Evolutionary conservation across 2,888 invertebrate genomes (phyloP).

Genomic region (Eremobia ochroleuca): DNA sequence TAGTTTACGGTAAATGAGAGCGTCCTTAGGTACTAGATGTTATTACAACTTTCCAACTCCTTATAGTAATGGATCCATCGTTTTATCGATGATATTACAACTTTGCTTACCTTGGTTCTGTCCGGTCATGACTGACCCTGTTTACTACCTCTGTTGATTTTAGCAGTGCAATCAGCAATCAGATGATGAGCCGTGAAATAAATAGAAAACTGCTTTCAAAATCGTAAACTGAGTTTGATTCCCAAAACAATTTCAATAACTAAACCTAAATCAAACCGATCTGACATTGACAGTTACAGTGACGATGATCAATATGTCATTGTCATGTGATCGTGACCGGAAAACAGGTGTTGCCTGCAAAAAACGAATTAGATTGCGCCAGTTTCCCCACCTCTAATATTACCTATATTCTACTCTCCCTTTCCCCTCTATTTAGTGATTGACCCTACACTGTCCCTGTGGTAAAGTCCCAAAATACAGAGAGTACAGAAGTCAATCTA

Average conservation of each 20-base stretch:
- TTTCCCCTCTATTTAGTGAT: background rate
- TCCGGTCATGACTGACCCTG: slow-evolving; percentile 24
- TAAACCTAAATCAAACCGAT: background rate
- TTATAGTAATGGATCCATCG: no score
- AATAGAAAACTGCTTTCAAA: background rate
- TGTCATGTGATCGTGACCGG: slow-evolving; percentile 7
- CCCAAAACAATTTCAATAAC: slow-evolving; percentile 4
- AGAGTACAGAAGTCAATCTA: no score
- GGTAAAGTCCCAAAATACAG: no score
- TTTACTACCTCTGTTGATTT: background rate
- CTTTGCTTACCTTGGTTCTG: slow-evolving; percentile 47
- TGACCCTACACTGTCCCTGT: no score
- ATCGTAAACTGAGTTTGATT: background rate
- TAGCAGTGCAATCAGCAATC: background rate
- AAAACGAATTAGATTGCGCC: background rate
- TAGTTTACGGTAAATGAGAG: background rate
- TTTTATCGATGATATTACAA: background rate
- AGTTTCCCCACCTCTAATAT: background rate
- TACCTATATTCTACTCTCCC: background rate
- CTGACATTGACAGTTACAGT: background rate
- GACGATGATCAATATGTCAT: background rate
- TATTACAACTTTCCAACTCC: no score
- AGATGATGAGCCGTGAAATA: background rate
- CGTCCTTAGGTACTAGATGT: background rate
- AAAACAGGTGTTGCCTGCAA: background rate